Evolutionary conservation across 2,797 vertebrate genomes (phyloP).

Genomic region (Neosalanx taihuensis): DNA sequence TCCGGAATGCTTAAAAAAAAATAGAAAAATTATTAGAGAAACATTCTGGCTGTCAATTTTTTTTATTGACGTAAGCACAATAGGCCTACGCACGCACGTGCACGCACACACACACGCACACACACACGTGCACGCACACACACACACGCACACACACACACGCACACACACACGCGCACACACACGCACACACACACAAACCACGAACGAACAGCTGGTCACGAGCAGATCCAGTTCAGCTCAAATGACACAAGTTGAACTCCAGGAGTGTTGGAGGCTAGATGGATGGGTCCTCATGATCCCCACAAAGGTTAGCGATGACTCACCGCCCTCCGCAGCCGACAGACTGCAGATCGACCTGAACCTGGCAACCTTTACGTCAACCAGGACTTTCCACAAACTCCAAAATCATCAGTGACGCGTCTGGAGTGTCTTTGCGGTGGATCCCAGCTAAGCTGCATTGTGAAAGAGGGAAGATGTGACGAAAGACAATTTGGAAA

Average conservation of each 20-base stretch:
- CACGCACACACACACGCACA: too few relatives aligned
- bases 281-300: background rate
- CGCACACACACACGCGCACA: slow-evolving; percentile 6
- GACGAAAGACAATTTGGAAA: too few relatives aligned
- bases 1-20: too few relatives aligned
- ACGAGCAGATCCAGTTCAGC: background rate
- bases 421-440: background rate
- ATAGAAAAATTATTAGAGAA: too few relatives aligned
- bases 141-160: slow-evolving; percentile 7
- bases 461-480: background rate
- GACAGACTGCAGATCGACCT: background rate
- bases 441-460: background rate
- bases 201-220: background rate
- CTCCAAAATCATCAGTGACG: background rate
- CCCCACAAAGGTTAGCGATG: background rate
- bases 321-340: slow-evolving; percentile 1
- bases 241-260: background rate
- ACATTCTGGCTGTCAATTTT: too few relatives aligned
- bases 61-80: too few relatives aligned
- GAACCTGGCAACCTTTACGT: background rate
- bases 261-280: background rate
- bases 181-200: slow-evolving; percentile 2
- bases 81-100: too few relatives aligned
- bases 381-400: too few relatives aligned
- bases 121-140: background rate